Evolutionary conservation across 2,113 vertebrate genomes (phyloP), one percentile per base, ranked within the genome.

Genomic region (Narcine bancroftii): DNA sequence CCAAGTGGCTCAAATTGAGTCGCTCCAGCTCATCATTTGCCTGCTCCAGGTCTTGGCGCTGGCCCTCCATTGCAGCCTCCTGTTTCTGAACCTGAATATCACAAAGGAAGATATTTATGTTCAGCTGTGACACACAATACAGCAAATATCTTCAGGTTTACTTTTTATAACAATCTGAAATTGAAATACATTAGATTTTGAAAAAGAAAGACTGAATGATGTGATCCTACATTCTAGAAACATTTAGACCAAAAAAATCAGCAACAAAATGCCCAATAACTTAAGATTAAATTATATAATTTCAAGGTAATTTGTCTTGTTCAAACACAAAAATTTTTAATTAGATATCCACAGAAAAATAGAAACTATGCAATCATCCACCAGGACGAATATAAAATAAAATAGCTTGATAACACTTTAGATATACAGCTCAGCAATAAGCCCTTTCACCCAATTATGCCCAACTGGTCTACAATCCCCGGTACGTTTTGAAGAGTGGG

Each of bases 21-120:
- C 97, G 97, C 93, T 98, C 97, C 91, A 98, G 96, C 93, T 98
- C 98, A 92, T 98, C 97, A 0, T 96, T 97, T 0, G 97, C 97
- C 95, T 98, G 98, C 56, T 97, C 97, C 50, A 98, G 95, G 53
- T 98, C 97, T 7, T 94, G 93, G 87, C 97, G 97, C 89, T 98
- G 94, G 0, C 94, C 94, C 92, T 97, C 96, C 45, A 97, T 94
- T 26, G 94, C 33, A 0, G 92, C 93, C 72, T 97, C 97, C 93
- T 97, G 98, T 77, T 97, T 97, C 92, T 96, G 95, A 5, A 93
- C 93, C 97, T 97, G 93, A 45, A 94, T 93, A 77, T 45, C 93
- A 42, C 63, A 71, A 91, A 91, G 65, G 6, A 91, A 69, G 42
- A 69, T 42, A 2, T 91, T 39, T 66, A 45, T 45, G 24, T 81